Base-by-base conservation (phyloP, 1,140 invertebrate genomes). In the Musca vetustissima region DNA sequence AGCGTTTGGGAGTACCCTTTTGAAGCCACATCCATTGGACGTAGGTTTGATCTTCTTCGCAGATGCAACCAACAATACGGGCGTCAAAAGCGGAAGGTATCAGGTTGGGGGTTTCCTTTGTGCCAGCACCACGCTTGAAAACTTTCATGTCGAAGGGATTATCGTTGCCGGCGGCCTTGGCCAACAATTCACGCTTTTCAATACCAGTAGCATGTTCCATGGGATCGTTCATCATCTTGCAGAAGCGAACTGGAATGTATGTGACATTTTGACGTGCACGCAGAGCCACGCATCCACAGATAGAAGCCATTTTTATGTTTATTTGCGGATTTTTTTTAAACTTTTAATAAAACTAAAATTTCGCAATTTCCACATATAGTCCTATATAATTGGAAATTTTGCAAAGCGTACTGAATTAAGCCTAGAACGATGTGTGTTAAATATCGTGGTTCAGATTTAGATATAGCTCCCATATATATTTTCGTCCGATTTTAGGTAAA, bases 11-110 rank as follows among this genome's bases (percentile, higher is more conserved):
- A 73, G 91, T 88, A 17, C 93, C 96, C 83, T 89, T 88, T 81
- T 97, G 89, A 73, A 99, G 83, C 92, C 94, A 96, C 91, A 98
- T 96, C 93, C 94, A 99, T 77, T 90, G 92, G 72, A 98, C 88
- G 70, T 87, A 85, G 67, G 90, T 89, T 19, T 93, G 87, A 79
- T 98, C 96, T 83, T 96, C 94, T 84, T 98, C 94, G 84, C 97
- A 99, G 80, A 98, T 88, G 84, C 97, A 99, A 66, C 97, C 97
- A 76, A 99, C 89, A 73, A 98, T 87, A 75, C 97, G 89, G 71
- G 91, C 91, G 71, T 95, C 90, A 75, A 92, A 94, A 71, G 91
- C 90, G 57, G 96, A 97, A 70, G 94, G 93, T 74, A 99, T 90
- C 73, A 95, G 78, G 74, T 92, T 98, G 36, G 97, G 97, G 61